Evolutionary conservation across 2,113 vertebrate species (phyloP).

Genomic region (Marmota monax): DNA sequence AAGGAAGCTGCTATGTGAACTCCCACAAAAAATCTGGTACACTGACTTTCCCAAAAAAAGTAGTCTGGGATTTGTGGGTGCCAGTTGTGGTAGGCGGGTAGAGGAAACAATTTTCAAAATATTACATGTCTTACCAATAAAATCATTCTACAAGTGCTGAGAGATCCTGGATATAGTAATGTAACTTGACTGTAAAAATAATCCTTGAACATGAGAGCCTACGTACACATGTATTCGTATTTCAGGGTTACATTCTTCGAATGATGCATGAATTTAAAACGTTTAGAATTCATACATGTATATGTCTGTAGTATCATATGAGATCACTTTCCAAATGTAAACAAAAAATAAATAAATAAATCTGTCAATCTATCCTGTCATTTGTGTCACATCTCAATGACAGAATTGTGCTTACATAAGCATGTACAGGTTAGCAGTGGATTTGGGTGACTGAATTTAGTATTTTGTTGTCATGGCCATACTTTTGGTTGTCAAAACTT

Average conservation of each 20-base stretch:
- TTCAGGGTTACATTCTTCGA: not conserved
- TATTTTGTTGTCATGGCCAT: not conserved
- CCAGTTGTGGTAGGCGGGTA: not conserved
- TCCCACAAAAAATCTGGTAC: constrained; percentile 64
- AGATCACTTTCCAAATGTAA: not conserved
- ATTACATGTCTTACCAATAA: constrained; percentile 27
- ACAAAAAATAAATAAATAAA: constrained; percentile 9
- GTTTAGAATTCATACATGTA: not conserved
- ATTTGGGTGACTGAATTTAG: not conserved
- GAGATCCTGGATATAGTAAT: constrained; percentile 9
- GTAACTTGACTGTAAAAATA: not conserved
- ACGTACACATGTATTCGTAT: not conserved
- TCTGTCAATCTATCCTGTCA: not conserved
- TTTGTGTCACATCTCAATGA: no score
- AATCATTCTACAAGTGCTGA: constrained; percentile 33
- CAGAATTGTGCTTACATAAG: not conserved
- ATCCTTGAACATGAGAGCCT: not conserved
- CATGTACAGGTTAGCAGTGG: not conserved
- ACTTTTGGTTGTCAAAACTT: not conserved
- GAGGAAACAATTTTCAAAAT: constrained; percentile 64
- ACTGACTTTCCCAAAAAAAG: constrained; percentile 49
- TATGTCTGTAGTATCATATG: not conserved
- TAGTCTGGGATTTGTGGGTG: constrained; percentile 25
- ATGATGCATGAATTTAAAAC: not conserved
- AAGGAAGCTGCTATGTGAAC: constrained; percentile 65